Evolutionary conservation across 2,888 invertebrate genomes (phyloP).

Genomic region (Unio delphinus): DNA sequence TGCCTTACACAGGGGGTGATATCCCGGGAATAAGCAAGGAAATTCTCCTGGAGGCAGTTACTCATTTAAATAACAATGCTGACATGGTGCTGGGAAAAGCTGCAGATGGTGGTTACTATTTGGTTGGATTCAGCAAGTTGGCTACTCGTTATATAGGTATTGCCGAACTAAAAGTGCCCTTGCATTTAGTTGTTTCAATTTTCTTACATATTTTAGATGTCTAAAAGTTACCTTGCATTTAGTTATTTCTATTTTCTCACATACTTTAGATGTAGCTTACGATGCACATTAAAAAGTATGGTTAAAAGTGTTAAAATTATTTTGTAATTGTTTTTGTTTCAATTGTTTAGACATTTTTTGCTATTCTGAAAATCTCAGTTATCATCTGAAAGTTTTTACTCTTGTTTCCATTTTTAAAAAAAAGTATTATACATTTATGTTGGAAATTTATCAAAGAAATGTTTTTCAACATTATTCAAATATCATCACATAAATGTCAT

Average conservation of each 20-base stretch:
- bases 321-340: neutral
- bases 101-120: constrained; percentile 52
- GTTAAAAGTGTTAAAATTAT: neutral
- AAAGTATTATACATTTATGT: too few relatives aligned
- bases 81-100: constrained; percentile 49
- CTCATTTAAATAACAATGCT: constrained; percentile 14
- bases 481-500: too few relatives aligned
- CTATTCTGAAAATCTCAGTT: neutral
- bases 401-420: too few relatives aligned
- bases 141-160: constrained; percentile 28
- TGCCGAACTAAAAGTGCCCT: neutral
- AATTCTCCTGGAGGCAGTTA: constrained; percentile 37
- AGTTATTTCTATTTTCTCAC: neutral
- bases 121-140: constrained; percentile 37
- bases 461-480: too few relatives aligned
- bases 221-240: neutral
- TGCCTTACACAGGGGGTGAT: constrained; percentile 39
- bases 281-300: too few relatives aligned
- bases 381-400: too few relatives aligned
- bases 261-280: too few relatives aligned
- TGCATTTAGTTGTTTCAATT: neutral
- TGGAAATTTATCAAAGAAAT: too few relatives aligned
- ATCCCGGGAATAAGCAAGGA: constrained; percentile 43
- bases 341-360: neutral
- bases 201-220: neutral